Percentiles rank a stretch among this genome's conserved stretches.
Conservation (phyloP, 2,888 invertebrate genomes). For the Metopia argyrocephala region DNA sequence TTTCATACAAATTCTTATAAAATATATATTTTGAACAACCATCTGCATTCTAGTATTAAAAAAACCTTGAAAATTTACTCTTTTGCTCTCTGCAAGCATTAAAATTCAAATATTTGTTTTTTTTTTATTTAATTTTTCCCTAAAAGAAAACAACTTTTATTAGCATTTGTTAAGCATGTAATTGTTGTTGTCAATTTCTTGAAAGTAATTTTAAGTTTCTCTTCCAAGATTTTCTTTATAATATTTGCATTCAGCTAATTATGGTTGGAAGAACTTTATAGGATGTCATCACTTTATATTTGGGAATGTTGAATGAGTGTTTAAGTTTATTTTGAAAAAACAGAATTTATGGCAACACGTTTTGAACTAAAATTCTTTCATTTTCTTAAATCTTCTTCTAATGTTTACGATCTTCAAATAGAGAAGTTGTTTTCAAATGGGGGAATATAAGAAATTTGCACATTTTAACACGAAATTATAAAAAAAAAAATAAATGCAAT, state of each 20-base stretch:
- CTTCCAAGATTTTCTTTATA: too few species aligned
- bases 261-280: not conserved
- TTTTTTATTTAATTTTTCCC: too few species aligned
- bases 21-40: too few species aligned
- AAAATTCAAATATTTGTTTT: too few species aligned
- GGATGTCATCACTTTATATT: not conserved
- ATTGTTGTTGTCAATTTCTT: not conserved
- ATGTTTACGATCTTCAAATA: too few species aligned
- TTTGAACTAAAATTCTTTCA: not conserved
- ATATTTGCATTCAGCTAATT: not conserved
- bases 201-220: too few species aligned
- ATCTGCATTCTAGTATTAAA: too few species aligned
- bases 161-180: not conserved
- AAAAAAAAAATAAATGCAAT: not conserved
- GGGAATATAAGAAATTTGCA: not conserved
- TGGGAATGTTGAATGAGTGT: not conserved
- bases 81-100: too few species aligned
- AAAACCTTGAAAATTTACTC: too few species aligned
- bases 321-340: slow-evolving; percentile 1
- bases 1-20: too few species aligned
- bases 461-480: not conserved
- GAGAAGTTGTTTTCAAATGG: too few species aligned
- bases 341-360: not conserved
- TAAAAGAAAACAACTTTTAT: not conserved
- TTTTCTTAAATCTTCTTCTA: too few species aligned